Conservation (phyloP, 2,888 invertebrate species). For the Anthophora plumipes region DNA sequence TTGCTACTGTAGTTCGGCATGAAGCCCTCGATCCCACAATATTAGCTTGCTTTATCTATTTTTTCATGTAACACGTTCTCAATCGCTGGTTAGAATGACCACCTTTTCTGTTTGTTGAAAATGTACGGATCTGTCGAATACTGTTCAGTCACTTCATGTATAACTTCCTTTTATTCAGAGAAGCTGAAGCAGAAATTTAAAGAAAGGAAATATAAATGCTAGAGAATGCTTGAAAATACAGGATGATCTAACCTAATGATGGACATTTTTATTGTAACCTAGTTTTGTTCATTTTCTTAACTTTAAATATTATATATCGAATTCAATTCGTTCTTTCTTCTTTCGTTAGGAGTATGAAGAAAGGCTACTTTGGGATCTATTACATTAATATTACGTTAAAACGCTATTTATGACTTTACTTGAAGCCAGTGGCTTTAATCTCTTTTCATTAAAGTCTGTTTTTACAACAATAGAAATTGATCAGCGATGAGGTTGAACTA, state of each 20-base stretch:
- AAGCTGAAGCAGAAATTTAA: no score
- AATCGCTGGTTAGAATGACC: constrained; percentile 7
- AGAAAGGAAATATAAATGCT: no score
- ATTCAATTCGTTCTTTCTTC: no score
- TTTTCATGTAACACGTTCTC: constrained; percentile 19
- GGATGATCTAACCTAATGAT: no score
- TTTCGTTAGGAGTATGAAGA: no score
- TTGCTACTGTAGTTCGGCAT: no score
- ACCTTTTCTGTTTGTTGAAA: background rate
- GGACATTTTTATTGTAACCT: no score
- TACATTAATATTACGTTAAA: background rate
- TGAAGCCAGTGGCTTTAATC: background rate
- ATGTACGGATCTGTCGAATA: constrained; percentile 3
- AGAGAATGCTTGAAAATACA: no score
- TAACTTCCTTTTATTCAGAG: background rate
- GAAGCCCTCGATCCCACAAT: background rate
- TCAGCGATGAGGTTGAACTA: background rate
- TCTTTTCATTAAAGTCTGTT: background rate
- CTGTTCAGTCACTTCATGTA: background rate
- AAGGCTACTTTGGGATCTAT: background rate
- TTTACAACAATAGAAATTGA: background rate
- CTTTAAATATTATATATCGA: no score
- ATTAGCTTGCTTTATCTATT: constrained; percentile 9
- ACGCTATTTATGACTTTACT: background rate
- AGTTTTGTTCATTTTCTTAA: no score